Evolutionary conservation across 1,140 invertebrate genomes (phyloP).

Genomic region (Aphidius ervi): DNA sequence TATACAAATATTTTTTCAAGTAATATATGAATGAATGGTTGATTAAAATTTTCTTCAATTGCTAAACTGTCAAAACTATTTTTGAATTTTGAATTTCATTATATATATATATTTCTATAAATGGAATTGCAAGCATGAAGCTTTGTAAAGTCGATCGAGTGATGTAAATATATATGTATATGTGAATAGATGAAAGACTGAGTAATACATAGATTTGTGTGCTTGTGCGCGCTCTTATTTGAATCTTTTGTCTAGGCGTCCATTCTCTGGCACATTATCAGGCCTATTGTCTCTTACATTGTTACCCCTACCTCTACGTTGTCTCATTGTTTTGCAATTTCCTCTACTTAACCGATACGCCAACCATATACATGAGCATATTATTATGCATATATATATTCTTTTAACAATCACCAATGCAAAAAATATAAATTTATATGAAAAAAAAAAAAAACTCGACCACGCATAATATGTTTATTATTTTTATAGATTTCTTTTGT

Average conservation of each 20-base stretch:
- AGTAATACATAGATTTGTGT: conserved; percentile 7
- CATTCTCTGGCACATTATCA: conserved; percentile 54
- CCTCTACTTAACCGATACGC: conserved; percentile 54
- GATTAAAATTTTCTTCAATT: too few species aligned
- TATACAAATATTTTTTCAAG: too few species aligned
- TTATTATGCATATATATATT: not conserved
- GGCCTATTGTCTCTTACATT: conserved; percentile 55
- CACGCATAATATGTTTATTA: too few species aligned
- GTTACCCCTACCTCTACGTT: conserved; percentile 44
- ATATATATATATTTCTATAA: too few species aligned
- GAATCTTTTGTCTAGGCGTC: conserved; percentile 53
- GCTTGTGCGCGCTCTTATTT: conserved; percentile 45
- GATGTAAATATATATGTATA: not conserved
- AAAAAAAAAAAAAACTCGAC: too few species aligned
- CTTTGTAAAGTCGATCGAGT: too few species aligned
- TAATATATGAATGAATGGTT: too few species aligned
- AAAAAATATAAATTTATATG: not conserved
- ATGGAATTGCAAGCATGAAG: too few species aligned
- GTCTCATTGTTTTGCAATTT: conserved; percentile 55
- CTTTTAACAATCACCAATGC: not conserved
- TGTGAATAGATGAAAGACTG: conserved; percentile 13
- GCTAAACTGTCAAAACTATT: too few species aligned
- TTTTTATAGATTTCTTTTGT: too few species aligned
- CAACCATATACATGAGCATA: conserved; percentile 24
- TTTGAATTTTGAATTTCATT: too few species aligned